These are phyloP conservation scores for Hapalemur alaotrensis DNA, from an alignment of 2,797 vertebrate species.

Conservation along the genomic window DNA sequence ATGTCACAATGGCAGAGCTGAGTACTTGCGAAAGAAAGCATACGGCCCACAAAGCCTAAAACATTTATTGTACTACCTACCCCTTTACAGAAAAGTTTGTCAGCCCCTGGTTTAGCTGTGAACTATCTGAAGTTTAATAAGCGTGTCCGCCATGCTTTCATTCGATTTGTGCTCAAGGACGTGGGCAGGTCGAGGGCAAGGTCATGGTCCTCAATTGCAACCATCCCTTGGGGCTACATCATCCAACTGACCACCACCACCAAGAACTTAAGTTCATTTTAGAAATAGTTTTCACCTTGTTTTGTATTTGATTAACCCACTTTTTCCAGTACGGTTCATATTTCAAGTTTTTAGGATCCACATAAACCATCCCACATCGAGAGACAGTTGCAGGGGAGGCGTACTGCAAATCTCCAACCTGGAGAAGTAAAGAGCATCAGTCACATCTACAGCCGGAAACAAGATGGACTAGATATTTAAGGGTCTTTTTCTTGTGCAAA, in stretches of 20 bases:
- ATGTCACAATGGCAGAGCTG: fast-evolving
- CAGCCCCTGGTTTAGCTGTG: not conserved
- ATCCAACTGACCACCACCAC: not conserved
- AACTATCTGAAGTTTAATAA: not conserved
- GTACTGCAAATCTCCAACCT: constrained; percentile 98
- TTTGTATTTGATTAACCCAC: constrained; percentile 89
- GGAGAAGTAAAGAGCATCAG: not conserved
- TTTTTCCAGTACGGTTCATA: constrained; percentile 95
- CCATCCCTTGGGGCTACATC: not conserved
- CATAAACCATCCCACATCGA: constrained; percentile 98
- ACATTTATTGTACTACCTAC: too few relatives aligned
- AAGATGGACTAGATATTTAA: not conserved
- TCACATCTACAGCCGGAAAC: not conserved
- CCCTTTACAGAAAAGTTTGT: not conserved
- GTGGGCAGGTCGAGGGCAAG: not conserved
- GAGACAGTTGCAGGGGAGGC: constrained; percentile 98
- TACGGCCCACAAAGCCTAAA: not conserved
- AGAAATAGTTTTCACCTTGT: constrained; percentile 83
- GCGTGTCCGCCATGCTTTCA: not conserved
- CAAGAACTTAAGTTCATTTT: not conserved
- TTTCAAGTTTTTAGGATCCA: constrained; percentile 96
- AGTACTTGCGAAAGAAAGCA: not conserved
- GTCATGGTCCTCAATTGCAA: not conserved
- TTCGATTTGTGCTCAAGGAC: not conserved
- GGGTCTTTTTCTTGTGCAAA: not conserved